Base-by-base conservation (phyloP, 92 coral and sea anemone genomes). In the Galaxea fascicularis region DNA sequence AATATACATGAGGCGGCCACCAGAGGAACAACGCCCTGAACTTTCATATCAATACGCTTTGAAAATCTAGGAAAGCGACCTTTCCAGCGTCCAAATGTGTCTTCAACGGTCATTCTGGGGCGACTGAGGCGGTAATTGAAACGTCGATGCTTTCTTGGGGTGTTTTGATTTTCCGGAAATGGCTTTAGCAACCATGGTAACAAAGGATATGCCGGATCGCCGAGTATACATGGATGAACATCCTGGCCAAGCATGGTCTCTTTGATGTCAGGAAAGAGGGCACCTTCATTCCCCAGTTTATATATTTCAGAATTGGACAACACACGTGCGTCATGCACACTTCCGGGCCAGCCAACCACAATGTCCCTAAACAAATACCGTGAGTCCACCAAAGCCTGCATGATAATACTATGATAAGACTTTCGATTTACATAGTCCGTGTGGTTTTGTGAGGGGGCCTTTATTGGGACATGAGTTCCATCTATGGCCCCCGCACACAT, bases 1-100 rank as follows among this genome's bases (percentile, higher is more conserved):
- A 84, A 5, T 17, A 75, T 29, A 49, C 88, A 84, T 13, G 88
- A 75, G 6, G 76, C 82, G 16, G 74, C 8, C n/a, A 29, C 65
- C 4, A 64, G 8, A 31, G 14, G 30, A 47, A 74, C 76, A 16
- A 62, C 21, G 24, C 5, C 5, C 1, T 46, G 31, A 60, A 84
- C 82, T 1, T 75, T 57, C 88, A 84, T 84, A 17, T 89, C 92
- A 4, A 84, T 75, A 25, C 86, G 76, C 46, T 89, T 89, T 28
- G 45, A 73, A 58, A 83, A 89, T 49, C 92, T 63, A 12, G 73
- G 71, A 45, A 76, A 89, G 21, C 80, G 57, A 31, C 92, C 92
- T 71, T 89, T 89, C 92, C 88, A 89, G 1, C 63, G 60, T 0
- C 92, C 92, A 71, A 89, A 89, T 7, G 91, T 87, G 83, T 87